These are phyloP conservation scores for Thalassarche chlororhynchos DNA, from an alignment of 2,113 vertebrate genomes.

Conservation along the genomic window DNA sequence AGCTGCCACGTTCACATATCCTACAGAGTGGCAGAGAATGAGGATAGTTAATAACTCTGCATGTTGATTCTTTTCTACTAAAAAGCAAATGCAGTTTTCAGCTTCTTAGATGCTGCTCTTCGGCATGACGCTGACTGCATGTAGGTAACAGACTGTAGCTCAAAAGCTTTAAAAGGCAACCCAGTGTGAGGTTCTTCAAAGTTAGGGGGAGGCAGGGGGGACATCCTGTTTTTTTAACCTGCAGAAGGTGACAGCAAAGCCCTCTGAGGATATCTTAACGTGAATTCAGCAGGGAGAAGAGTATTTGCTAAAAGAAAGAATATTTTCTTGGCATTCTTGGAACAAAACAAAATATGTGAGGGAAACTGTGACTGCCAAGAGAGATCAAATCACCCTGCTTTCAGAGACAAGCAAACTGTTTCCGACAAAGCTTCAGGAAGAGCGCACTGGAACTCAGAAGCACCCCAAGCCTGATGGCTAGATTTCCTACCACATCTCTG, in stretches of 20 bases:
- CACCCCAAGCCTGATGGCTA: constrained; percentile 13
- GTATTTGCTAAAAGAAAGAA: constrained; percentile 29
- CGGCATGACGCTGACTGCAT: neutral
- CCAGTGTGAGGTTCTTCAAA: neutral
- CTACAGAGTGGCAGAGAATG: neutral
- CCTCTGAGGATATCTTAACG: constrained; percentile 21
- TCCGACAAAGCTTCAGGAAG: constrained; percentile 21
- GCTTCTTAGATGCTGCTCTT: neutral
- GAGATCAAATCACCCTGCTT: constrained; percentile 29
- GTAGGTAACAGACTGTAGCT: neutral
- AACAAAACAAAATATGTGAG: constrained; percentile 21
- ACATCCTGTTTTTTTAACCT: constrained; percentile 22
- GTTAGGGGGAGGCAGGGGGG: neutral
- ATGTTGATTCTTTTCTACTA: neutral
- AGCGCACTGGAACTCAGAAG: neutral
- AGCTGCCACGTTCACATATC: neutral
- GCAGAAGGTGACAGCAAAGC: constrained; percentile 26
- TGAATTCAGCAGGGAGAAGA: neutral
- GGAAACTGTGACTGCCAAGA: constrained; percentile 24
- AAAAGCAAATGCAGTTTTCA: neutral
- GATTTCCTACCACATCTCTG: neutral
- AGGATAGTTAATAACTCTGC: neutral
- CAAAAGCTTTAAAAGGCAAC: neutral
- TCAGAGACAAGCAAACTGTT: constrained; percentile 6
- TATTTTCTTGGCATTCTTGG: constrained; percentile 50